Evolutionary conservation across 2,113 vertebrate genomes (phyloP), one percentile per base, ranked within the genome.

Genomic region (Laterallus jamaicensis): DNA sequence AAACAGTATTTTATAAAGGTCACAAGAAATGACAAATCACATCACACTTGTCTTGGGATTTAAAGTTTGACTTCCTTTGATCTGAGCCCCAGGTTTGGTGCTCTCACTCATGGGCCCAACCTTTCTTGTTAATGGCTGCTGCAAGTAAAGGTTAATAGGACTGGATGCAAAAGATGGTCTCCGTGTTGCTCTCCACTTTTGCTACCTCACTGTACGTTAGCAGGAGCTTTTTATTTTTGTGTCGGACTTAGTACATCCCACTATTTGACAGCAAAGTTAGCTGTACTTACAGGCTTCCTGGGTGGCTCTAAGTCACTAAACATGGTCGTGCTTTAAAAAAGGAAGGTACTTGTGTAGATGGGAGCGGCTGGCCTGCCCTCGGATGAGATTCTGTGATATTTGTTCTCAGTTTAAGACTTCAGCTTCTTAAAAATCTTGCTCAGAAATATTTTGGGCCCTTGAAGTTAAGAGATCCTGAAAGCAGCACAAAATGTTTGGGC

Each of bases 61-160:
- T 56, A 71, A 75, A 83, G 49, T 86, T 67, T 86, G 47, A 78
- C 59, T 80, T 92, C 29, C 69, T 78, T 93, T 47, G 55, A 11
- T 37, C 55, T n/a, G 55, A 86, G 63, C 18, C 26, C 29, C 58
- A 28, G 8, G 47, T 86, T 59, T 83, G 42, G 20, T 80, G 56
- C 56, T 86, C 2, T 78, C 59, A 25, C n/a, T 80, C 31, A 22
- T 0, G 1, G 19, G n/a, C 25, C 50, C 55, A 31, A 7, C 12
- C 35, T 67, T 86, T 56, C 52, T 28, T 63, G 26, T 47, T 21
- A 63, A 6, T 29, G 26, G n/a, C 50, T 78, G 20, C 63, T 78
- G 60, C 49, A 47, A 74, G 68, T 47, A 42, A 40, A 56, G 29
- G 42, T 60, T 35, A 52, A 42, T 25, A 74, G 56, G 64, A 7